Evolutionary conservation across 2,797 vertebrate genomes (phyloP), one percentile per base, ranked within the genome.

Genomic region (Morelia viridis): DNA sequence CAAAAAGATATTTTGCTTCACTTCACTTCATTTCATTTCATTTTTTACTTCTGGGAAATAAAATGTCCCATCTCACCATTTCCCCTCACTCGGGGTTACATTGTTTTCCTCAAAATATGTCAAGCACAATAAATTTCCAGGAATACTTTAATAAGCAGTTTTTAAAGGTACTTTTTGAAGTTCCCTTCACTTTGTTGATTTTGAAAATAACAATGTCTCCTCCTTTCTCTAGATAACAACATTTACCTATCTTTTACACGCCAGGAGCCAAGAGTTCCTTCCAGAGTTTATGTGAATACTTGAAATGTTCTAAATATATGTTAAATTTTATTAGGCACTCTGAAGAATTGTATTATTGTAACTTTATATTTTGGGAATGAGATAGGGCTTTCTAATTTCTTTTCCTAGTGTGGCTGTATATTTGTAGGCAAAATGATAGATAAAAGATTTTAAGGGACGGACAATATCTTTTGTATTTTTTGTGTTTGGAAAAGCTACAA

Each of bases 1-100:
- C 60, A 90, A 90, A 84, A 90, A 13, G 15, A 19, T 85, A 46
- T 64, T 84, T 84, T 80, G 76, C 76, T 80, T 80, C 76, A 19
- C 76, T 80, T 80, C 76, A 19, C 76, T 80, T 80, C 35, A 64
- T 80, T 89, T 76, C 53, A 76, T 62, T 56, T 90, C 57, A 58
- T 50, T 62, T 62, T 46, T 85, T 50, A 62, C 71, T 53, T 84
- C 15, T 50, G 71, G 57, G 58, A 83, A n/a, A 90, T 58, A n/a
- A 61, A 84, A 62, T 62, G 41, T 50, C 24, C 15, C 17, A 31
- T 84, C 46, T 24, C 61, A 64, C 10, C 61, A 88, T 46, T 64
- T 64, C 41, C 8, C 50, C 35, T 60, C 60, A 88, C 46, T 61
- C 12, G 13, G 31, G 12, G 41, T 62, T 88, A 88, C 22, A 88